Evolutionary conservation across 2,113 vertebrate genomes (phyloP).

Genomic region (Ailuropoda melanoleuca): DNA sequence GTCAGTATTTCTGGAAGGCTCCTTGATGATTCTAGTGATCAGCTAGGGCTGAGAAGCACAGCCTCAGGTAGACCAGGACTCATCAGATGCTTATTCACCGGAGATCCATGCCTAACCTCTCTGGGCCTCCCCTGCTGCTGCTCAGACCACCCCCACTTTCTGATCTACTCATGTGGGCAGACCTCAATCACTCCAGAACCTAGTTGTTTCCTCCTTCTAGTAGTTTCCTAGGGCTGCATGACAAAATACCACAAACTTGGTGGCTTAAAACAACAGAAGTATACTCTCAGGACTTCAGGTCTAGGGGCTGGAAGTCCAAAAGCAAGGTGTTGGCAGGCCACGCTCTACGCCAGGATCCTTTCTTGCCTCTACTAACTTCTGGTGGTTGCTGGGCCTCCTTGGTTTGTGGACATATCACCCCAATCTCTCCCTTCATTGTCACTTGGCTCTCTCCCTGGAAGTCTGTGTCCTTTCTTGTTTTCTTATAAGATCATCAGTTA

Average conservation of each 20-base stretch:
- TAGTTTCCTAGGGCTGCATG: not conserved
- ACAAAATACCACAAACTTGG: not conserved
- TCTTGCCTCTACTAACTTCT: not conserved
- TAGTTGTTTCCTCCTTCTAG: not conserved
- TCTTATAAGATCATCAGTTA: not conserved
- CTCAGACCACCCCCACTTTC: not conserved
- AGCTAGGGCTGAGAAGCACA: not conserved
- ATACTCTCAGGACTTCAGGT: not conserved
- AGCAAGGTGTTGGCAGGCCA: no score
- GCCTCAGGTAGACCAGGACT: not conserved
- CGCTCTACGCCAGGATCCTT: not conserved
- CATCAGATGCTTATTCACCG: not conserved
- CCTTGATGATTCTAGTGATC: not conserved
- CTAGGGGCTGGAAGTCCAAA: not conserved
- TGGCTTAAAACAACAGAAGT: not conserved
- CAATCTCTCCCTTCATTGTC: not conserved
- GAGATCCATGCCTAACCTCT: not conserved
- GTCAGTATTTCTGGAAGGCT: not conserved
- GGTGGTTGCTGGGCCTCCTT: not conserved
- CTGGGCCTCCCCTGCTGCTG: not conserved
- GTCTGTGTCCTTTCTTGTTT: not conserved
- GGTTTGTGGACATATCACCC: not conserved
- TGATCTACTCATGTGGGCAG: not conserved
- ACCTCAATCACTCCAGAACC: not conserved
- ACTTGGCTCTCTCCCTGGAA: not conserved